These are phyloP conservation scores for Atopsyche davidsoni DNA, from an alignment of 1,140 invertebrate species.

Conservation along the genomic window DNA sequence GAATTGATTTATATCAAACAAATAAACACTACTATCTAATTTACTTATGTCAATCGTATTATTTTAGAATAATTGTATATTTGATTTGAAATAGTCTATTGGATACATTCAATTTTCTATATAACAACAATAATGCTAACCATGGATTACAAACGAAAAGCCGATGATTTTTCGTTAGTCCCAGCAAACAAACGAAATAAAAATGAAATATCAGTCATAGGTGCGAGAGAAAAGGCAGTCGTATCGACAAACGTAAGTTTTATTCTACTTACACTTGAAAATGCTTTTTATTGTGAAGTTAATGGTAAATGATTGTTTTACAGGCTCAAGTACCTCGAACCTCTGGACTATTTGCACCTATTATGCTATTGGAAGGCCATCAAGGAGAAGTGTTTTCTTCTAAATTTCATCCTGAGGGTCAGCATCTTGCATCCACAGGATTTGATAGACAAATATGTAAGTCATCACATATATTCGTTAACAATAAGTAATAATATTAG, in stretches of 20 bases:
- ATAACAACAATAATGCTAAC: constrained; percentile 28
- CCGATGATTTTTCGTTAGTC: constrained; percentile 64
- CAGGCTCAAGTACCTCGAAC: constrained; percentile 63
- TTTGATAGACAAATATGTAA: constrained; percentile 95
- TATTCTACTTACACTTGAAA: constrained; percentile 18
- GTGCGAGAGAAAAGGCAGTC: constrained; percentile 60
- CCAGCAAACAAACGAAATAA: constrained; percentile 59
- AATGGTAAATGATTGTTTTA: constrained; percentile 1
- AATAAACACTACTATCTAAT: too few relatives aligned
- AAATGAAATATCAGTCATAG: constrained; percentile 62
- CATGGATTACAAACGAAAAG: constrained; percentile 59
- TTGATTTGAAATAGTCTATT: too few relatives aligned
- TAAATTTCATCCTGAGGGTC: constrained; percentile 95
- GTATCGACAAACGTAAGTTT: constrained; percentile 50
- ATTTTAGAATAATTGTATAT: too few relatives aligned
- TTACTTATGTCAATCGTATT: too few relatives aligned
- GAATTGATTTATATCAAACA: too few relatives aligned
- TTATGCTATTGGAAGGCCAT: constrained; percentile 96
- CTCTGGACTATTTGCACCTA: constrained; percentile 85
- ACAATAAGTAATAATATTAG: too few relatives aligned
- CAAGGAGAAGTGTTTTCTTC: constrained; percentile 91
- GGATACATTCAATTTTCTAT: too few relatives aligned
- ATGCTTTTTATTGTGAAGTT: neutral
- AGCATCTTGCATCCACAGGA: constrained; percentile 89
- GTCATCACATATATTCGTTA: too few relatives aligned